These are phyloP conservation scores for Ischnus inquisitorius DNA, from an alignment of 2,888 invertebrate genomes.

Conservation along the genomic window DNA sequence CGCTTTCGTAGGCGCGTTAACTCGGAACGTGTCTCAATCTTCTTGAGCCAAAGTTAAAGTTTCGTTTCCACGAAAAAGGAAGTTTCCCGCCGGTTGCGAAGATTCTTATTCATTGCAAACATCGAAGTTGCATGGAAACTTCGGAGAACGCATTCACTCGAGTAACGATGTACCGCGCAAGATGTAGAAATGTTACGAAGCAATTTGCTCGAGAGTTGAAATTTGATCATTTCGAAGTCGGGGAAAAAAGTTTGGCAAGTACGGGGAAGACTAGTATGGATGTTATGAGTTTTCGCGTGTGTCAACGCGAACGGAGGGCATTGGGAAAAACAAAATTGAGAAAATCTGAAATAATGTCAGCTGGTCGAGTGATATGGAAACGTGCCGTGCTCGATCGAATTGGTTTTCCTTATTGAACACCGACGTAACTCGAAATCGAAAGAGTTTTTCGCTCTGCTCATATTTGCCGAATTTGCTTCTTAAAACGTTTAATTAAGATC, in stretches of 20 bases:
- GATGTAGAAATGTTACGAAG: constrained; percentile 23
- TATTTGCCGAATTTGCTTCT: too few species aligned
- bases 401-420: too few species aligned
- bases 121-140: constrained; percentile 3
- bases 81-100: background rate
- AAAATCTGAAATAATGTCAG: too few species aligned
- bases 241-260: constrained; percentile 11
- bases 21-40: background rate
- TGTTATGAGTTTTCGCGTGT: too few species aligned
- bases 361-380: too few species aligned
- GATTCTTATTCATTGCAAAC: constrained; percentile 13
- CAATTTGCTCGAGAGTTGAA: constrained; percentile 31
- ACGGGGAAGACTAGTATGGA: too few species aligned
- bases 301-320: too few species aligned
- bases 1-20: background rate
- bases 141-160: background rate
- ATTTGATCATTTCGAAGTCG: constrained; percentile 30
- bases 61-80: background rate
- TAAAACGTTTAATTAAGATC: too few species aligned
- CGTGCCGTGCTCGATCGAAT: too few species aligned
- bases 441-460: too few species aligned
- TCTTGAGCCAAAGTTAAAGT: background rate
- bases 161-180: background rate
- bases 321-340: too few species aligned
- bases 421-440: too few species aligned